A percentile compares a stretch with the other conserved stretches of the same genome.
Conservation (phyloP, 2,797 vertebrate species). For the Peromyscus eremicus region DNA sequence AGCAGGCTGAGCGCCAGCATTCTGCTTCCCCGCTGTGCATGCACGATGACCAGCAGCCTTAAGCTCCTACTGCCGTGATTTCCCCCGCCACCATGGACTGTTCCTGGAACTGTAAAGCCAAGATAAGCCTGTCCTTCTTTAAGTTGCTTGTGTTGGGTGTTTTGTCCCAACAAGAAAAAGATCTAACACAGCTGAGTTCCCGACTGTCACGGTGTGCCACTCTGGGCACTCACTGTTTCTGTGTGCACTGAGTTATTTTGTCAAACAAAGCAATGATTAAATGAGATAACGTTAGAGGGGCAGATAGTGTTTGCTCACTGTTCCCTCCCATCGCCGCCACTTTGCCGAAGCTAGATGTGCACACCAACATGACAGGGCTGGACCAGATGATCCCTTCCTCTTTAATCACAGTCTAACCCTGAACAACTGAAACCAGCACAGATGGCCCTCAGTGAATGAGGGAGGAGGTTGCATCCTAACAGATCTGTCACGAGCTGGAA, state of each 20-base stretch:
- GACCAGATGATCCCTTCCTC: not conserved
- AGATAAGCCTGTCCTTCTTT: not conserved
- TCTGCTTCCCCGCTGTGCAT: not conserved
- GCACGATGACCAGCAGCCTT: no score
- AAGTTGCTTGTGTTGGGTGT: not conserved
- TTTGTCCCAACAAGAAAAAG: not conserved
- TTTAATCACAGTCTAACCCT: not conserved
- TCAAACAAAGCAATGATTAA: not conserved
- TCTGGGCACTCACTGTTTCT: not conserved
- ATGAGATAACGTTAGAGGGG: not conserved
- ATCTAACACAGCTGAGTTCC: not conserved
- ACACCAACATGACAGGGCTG: not conserved
- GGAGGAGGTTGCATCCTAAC: not conserved
- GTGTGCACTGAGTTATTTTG: not conserved
- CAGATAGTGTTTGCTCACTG: not conserved
- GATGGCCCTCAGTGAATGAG: not conserved
- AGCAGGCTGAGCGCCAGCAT: not conserved
- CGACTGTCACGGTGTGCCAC: fast-evolving
- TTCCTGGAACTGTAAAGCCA: not conserved
- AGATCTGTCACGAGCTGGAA: not conserved
- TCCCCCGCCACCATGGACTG: not conserved
- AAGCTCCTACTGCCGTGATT: not conserved
- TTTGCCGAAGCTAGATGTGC: not conserved
- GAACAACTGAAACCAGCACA: not conserved
- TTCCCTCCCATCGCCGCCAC: not conserved